These are phyloP conservation scores for Coenonympha glycerion DNA, from an alignment of 2,888 invertebrate species.

Conservation along the genomic window DNA sequence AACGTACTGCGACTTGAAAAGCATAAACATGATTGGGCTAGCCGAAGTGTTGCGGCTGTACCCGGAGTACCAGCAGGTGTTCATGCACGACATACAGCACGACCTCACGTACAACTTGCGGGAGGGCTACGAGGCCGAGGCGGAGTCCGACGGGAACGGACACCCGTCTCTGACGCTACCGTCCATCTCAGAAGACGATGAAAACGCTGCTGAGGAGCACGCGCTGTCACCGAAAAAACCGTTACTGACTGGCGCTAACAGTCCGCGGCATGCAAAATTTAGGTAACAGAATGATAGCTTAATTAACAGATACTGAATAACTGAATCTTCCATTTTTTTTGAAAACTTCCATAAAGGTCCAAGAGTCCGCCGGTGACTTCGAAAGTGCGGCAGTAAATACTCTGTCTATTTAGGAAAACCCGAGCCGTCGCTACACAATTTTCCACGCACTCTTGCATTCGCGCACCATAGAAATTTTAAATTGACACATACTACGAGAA, in stretches of 20 bases:
- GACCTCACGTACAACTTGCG: slow-evolving; percentile 95
- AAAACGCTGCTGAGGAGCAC: slow-evolving; percentile 86
- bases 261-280: slow-evolving; percentile 82
- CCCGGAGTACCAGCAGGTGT: slow-evolving; percentile 96
- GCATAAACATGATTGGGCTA: slow-evolving; percentile 92
- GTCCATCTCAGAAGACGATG: slow-evolving; percentile 96
- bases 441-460: too few relatives aligned
- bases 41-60: slow-evolving; percentile 92
- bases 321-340: too few relatives aligned
- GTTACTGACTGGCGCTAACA: slow-evolving; percentile 75
- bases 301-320: background rate
- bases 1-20: slow-evolving; percentile 97
- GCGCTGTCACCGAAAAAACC: slow-evolving; percentile 79
- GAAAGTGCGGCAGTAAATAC: too few relatives aligned
- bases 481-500: too few relatives aligned
- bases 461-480: too few relatives aligned
- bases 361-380: too few relatives aligned
- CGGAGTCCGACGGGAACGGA: slow-evolving; percentile 85
- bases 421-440: too few relatives aligned
- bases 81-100: slow-evolving; percentile 94
- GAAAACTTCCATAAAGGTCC: too few relatives aligned
- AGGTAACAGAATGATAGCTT: slow-evolving; percentile 47
- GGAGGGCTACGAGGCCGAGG: slow-evolving; percentile 93
- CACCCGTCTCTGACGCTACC: slow-evolving; percentile 89
- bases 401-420: too few relatives aligned